These are phyloP conservation scores for Holocentrus rufus DNA, from an alignment of 2,797 vertebrate species.

Conservation along the genomic window DNA sequence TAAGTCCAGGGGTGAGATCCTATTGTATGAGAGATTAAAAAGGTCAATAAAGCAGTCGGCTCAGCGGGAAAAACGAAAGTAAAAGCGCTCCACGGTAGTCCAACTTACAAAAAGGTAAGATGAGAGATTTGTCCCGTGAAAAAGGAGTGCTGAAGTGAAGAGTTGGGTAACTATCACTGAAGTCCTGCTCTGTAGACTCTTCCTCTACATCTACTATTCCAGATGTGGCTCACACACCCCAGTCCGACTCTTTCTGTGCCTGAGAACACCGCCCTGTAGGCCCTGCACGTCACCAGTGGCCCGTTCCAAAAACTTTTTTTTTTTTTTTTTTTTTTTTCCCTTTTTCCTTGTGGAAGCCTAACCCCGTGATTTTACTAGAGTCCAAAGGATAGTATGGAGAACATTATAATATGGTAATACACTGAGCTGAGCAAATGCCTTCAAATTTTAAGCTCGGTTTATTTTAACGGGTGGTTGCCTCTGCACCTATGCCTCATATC, in stretches of 20 bases:
- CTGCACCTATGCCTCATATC: too few species aligned
- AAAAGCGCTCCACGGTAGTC: slow-evolving; percentile 42
- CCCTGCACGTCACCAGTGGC: slow-evolving; percentile 79
- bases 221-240: slow-evolving; percentile 82
- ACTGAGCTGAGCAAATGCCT: too few species aligned
- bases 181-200: slow-evolving; percentile 70
- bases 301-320: slow-evolving; percentile 36
- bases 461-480: too few species aligned
- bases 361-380: slow-evolving; percentile 51
- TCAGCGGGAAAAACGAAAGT: slow-evolving; percentile 18
- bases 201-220: slow-evolving; percentile 78
- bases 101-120: slow-evolving; percentile 69
- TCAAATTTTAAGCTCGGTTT: too few species aligned
- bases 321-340: too few species aligned
- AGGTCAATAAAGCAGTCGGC: slow-evolving; percentile 26
- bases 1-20: slow-evolving; percentile 56
- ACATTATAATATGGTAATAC: slow-evolving; percentile 7
- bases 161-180: slow-evolving; percentile 53
- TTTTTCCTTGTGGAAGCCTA: slow-evolving; percentile 27
- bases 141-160: slow-evolving; percentile 55
- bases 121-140: slow-evolving; percentile 40
- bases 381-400: slow-evolving; percentile 28
- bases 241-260: slow-evolving; percentile 73
- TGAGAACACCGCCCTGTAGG: slow-evolving; percentile 84
- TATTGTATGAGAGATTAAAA: slow-evolving; percentile 16